These are phyloP conservation scores for Bombycilla garrulus DNA, from an alignment of 2,113 vertebrate genomes.

Conservation along the genomic window DNA sequence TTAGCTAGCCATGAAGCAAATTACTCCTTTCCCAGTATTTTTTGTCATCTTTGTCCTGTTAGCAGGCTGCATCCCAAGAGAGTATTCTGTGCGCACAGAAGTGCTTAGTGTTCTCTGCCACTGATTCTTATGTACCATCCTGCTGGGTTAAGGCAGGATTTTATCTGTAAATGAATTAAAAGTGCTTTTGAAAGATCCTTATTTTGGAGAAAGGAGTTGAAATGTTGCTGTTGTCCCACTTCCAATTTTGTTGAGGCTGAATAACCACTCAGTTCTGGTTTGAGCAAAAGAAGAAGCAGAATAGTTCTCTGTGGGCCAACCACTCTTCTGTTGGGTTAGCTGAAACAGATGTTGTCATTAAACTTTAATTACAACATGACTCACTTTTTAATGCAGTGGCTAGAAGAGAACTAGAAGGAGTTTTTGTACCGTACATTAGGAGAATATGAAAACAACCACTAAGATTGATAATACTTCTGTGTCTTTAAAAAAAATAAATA, in stretches of 20 bases:
- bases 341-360: constrained; percentile 49
- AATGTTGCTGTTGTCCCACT: neutral
- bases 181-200: constrained; percentile 7
- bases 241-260: constrained; percentile 10
- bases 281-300: constrained; percentile 3
- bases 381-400: neutral
- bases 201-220: neutral
- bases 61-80: neutral
- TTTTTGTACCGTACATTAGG: neutral
- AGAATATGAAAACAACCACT: neutral
- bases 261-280: constrained; percentile 2
- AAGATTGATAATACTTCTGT: neutral
- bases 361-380: constrained; percentile 26
- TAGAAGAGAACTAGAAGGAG: neutral
- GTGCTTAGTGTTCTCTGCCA: neutral
- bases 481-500: neutral
- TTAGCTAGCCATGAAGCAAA: neutral
- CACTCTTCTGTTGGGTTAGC: neutral
- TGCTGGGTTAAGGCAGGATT: constrained; percentile 3
- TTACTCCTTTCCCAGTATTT: neutral
- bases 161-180: constrained; percentile 25
- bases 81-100: neutral
- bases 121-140: neutral
- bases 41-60: neutral
- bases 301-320: neutral